phyloP scores from a whole-genome alignment of 2,797 vertebrate species.

The Podargus strigoides region DNA sequence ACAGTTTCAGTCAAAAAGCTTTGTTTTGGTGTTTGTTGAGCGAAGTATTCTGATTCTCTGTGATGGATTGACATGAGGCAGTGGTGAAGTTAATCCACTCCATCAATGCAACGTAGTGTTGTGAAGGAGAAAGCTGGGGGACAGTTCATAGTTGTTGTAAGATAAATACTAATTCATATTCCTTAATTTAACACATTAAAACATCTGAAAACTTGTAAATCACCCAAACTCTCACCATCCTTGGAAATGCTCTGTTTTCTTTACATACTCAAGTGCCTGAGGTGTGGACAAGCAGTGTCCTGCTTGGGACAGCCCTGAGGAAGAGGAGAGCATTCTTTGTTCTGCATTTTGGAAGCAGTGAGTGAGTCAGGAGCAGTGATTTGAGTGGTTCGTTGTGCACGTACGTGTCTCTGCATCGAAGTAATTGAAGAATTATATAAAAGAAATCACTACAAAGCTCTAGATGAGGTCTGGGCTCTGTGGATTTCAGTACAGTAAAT shows the following conservation, averaged over 20 bases:
- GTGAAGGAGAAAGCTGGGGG: background rate
- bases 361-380: background rate
- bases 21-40: background rate
- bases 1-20: background rate
- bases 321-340: background rate
- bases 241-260: background rate
- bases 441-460: no score
- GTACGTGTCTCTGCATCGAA: background rate
- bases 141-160: background rate
- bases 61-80: background rate
- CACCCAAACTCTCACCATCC: background rate
- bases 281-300: background rate
- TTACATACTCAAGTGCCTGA: background rate
- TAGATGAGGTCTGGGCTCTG: background rate
- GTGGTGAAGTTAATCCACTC: rapidly evolving
- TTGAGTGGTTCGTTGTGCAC: background rate
- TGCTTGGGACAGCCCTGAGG: background rate
- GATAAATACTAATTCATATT: background rate
- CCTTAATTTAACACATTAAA: background rate
- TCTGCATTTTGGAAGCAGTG: background rate
- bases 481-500: background rate
- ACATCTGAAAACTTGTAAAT: background rate
- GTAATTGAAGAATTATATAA: no score
- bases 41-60: background rate
- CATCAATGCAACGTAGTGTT: background rate